Evolutionary conservation across 2,113 vertebrate species (phyloP).

Genomic region (Chaetodon trifascialis): DNA sequence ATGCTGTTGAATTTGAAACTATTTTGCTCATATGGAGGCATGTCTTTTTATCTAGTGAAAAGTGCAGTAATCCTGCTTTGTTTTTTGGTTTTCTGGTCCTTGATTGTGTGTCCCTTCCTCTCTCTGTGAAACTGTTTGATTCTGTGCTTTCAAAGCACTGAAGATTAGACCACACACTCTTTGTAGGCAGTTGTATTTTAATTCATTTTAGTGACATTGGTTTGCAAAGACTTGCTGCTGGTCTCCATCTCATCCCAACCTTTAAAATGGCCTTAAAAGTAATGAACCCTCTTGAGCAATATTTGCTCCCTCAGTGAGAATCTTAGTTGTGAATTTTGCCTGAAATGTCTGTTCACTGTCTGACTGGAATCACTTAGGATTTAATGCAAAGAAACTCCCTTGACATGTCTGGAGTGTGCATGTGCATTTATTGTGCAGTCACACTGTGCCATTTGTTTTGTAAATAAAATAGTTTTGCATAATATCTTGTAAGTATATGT

Average conservation of each 20-base stretch:
- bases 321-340: conserved; percentile 87
- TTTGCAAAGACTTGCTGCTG: conserved; percentile 85
- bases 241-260: conserved; percentile 79
- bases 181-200: conserved; percentile 75
- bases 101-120: conserved; percentile 8
- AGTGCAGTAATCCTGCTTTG: conserved; percentile 22
- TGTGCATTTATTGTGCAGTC: conserved; percentile 92
- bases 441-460: conserved; percentile 96
- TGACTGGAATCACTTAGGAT: conserved; percentile 85
- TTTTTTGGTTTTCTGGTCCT: conserved; percentile 14
- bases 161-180: conserved; percentile 82
- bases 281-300: conserved; percentile 92
- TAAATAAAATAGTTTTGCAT: conserved; percentile 99
- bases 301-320: conserved; percentile 91
- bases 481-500: conserved; percentile 72
- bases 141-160: conserved; percentile 71
- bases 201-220: conserved; percentile 85
- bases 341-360: conserved; percentile 84
- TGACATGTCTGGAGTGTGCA: conserved; percentile 90
- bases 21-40: conserved; percentile 40
- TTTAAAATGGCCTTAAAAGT: conserved; percentile 93
- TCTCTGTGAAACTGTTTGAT: conserved; percentile 75
- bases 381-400: conserved; percentile 84
- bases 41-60: conserved; percentile 45
- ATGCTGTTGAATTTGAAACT: conserved; percentile 8